Conservation (phyloP, 2,113 vertebrate genomes). For the Mus pahari region DNA sequence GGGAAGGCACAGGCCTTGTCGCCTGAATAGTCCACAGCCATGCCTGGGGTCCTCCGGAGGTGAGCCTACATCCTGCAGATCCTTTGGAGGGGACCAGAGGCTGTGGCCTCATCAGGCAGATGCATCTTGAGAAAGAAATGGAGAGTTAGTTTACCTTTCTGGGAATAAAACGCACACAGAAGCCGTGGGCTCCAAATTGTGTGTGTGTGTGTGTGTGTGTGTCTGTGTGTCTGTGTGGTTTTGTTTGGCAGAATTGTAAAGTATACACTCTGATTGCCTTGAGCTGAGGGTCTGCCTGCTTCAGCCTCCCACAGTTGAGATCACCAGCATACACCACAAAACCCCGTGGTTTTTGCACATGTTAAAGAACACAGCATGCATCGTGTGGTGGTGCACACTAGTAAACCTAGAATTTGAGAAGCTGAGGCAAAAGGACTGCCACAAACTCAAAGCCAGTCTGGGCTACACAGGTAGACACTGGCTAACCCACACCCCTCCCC, state of each 20-base stretch:
- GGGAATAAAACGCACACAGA: background rate
- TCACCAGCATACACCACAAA: background rate
- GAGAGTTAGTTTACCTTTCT: conserved; percentile 58
- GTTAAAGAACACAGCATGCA: background rate
- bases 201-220: background rate
- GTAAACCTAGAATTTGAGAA: background rate
- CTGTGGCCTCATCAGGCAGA: conserved; percentile 79
- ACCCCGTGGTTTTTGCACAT: background rate
- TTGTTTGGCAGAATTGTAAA: background rate
- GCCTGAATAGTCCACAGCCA: background rate
- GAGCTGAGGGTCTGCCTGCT: background rate
- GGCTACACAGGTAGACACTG: background rate
- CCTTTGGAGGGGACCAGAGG: conserved; percentile 7
- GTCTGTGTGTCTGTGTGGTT: background rate
- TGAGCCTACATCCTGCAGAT: background rate
- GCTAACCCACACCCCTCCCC: background rate
- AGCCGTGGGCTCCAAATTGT: background rate
- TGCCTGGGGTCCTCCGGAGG: conserved; percentile 15
- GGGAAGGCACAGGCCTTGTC: background rate
- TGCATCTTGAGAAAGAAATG: conserved; percentile 82
- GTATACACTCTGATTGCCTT: background rate
- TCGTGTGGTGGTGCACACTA: background rate
- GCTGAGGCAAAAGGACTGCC: no score
- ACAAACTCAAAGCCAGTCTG: background rate
- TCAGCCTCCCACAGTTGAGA: background rate